These are phyloP conservation scores for Cryptomyrus ogoouensis DNA, from an alignment of 2,113 vertebrate species.

Conservation along the genomic window DNA sequence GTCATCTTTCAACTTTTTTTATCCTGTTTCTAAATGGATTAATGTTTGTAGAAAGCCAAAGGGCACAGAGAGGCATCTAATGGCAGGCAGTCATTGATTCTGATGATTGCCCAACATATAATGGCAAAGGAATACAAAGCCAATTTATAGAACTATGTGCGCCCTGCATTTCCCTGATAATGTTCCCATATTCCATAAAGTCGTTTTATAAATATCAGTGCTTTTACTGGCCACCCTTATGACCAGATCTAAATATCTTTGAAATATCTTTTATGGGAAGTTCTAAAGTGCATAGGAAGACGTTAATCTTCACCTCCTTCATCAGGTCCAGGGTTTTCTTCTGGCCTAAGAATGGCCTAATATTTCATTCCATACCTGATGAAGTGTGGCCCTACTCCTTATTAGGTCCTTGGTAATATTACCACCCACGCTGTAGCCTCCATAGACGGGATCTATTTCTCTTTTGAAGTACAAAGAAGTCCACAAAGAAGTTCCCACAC, in stretches of 20 bases:
- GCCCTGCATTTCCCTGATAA: neutral
- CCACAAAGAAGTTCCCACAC: neutral
- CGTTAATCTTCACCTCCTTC: neutral
- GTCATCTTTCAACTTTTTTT: neutral
- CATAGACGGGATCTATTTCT: neutral
- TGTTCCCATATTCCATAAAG: neutral
- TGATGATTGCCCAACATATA: neutral
- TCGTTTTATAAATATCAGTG: neutral
- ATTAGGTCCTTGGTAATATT: neutral
- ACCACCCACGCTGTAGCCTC: neutral
- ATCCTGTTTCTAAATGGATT: neutral
- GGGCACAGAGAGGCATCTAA: neutral
- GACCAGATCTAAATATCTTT: neutral
- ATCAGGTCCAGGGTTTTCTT: neutral
- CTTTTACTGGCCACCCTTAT: neutral
- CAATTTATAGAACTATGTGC: neutral
- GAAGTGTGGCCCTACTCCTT: neutral
- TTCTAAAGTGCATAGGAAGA: neutral
- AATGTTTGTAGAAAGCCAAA: neutral
- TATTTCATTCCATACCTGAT: neutral
- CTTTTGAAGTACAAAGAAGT: neutral
- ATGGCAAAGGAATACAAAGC: neutral
- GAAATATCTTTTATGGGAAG: neutral
- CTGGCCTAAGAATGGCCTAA: neutral
- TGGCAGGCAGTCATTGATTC: neutral